Percentiles rank a stretch among this genome's conserved stretches.
Evolutionary conservation across 2,888 invertebrate genomes (phyloP).

Genomic region (Aphidoletes aphidimyza): DNA sequence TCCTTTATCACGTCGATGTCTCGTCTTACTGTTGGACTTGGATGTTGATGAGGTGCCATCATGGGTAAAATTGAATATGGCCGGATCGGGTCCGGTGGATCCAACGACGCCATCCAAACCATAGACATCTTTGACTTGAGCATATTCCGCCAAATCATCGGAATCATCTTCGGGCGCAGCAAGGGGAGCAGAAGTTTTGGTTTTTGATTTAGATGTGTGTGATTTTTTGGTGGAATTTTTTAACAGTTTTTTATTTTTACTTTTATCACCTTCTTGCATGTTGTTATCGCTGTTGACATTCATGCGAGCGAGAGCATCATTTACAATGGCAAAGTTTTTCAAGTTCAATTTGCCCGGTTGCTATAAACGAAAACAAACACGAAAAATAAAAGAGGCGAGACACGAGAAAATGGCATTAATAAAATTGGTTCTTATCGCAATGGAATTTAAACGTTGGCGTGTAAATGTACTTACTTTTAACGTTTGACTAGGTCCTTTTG

Average conservation of each 20-base stretch:
- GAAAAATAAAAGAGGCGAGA: conserved; percentile 56
- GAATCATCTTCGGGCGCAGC: conserved; percentile 79
- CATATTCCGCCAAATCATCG: conserved; percentile 78
- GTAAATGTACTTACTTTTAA: conserved; percentile 68
- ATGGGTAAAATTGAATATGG: conserved; percentile 54
- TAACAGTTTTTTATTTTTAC: not conserved
- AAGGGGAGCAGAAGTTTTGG: conserved; percentile 76
- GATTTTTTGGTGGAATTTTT: conserved; percentile 59
- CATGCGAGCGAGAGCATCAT: conserved; percentile 82
- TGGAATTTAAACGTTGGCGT: conserved; percentile 57
- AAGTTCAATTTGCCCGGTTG: conserved; percentile 91
- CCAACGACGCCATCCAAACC: conserved; percentile 69
- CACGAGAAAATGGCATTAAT: conserved; percentile 56
- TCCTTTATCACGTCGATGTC: conserved; percentile 74
- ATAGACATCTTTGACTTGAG: conserved; percentile 72
- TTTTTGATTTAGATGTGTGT: conserved; percentile 61
- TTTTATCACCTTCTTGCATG: conserved; percentile 64
- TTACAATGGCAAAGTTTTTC: conserved; percentile 89
- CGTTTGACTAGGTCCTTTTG: conserved; percentile 76
- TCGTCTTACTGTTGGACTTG: conserved; percentile 65
- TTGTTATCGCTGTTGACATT: conserved; percentile 71
- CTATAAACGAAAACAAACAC: too few relatives aligned
- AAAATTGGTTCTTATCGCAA: not conserved
- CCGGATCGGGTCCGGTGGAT: conserved; percentile 61
- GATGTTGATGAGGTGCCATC: conserved; percentile 70